Evolutionary conservation across 1,140 invertebrate species (phyloP).

Genomic region (Ectropis grisescens): DNA sequence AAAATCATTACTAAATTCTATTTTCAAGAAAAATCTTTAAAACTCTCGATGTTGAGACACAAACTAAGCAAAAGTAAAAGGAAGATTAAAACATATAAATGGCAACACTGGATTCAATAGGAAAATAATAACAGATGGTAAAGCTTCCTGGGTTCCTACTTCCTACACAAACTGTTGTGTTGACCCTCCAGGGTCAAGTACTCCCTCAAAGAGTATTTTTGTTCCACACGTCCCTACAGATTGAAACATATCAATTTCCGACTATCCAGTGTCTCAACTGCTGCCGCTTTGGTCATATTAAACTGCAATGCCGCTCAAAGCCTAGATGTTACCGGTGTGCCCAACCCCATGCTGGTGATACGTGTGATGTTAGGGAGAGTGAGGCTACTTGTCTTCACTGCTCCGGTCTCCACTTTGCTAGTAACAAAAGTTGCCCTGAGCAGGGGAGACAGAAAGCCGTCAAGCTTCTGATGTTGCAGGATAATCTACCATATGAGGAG

Average conservation of each 20-base stretch:
- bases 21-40: no score
- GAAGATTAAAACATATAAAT: no score
- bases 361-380: neutral
- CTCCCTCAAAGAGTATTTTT: no score
- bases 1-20: no score
- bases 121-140: no score
- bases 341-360: constrained; percentile 4
- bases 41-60: no score
- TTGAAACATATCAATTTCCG: constrained; percentile 5
- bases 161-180: no score
- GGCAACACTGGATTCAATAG: no score
- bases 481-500: constrained; percentile 1
- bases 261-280: no score
- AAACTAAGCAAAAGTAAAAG: no score
- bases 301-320: constrained; percentile 5
- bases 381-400: neutral
- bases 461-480: neutral
- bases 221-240: constrained; percentile 5
- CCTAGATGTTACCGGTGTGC: constrained; percentile 11
- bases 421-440: neutral
- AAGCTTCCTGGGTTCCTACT: no score
- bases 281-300: constrained; percentile 12
- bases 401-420: neutral
- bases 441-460: neutral
- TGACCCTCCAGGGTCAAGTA: no score